phyloP scores from a whole-genome alignment of 1,140 invertebrate genomes.

The Pygmarrhopalites habei region DNA sequence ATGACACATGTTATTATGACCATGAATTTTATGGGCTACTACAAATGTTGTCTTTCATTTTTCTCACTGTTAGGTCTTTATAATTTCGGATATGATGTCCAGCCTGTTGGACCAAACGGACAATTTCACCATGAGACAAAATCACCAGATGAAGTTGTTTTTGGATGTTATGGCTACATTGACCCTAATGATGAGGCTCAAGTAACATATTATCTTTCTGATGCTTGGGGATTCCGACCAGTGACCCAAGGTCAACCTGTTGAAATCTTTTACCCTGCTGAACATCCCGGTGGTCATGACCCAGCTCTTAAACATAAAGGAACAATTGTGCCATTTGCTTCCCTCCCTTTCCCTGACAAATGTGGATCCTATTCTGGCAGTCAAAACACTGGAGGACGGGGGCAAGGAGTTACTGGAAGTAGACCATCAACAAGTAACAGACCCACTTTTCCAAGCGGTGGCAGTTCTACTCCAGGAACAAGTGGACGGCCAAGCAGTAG shows the following conservation, averaged over 20 bases:
- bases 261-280: conserved; percentile 56
- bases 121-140: conserved; percentile 70
- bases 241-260: conserved; percentile 59
- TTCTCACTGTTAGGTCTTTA: conserved; percentile 51
- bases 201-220: conserved; percentile 66
- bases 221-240: conserved; percentile 66
- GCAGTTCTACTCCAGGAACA: not conserved
- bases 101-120: conserved; percentile 51
- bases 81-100: conserved; percentile 63
- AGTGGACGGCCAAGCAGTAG: not conserved
- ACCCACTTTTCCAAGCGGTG: not conserved
- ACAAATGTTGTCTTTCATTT: too few species aligned
- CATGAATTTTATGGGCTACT: too few species aligned
- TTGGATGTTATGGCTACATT: conserved; percentile 69
- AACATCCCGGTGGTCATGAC: conserved; percentile 36
- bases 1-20: conserved; percentile 43
- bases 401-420: conserved; percentile 18
- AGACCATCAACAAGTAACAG: not conserved
- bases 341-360: conserved; percentile 55
- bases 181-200: conserved; percentile 56
- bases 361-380: conserved; percentile 43
- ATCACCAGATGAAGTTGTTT: conserved; percentile 64
- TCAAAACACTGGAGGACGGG: not conserved
- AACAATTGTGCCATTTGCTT: conserved; percentile 51
- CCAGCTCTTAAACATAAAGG: conserved; percentile 45